Evolutionary conservation across 2,113 vertebrate species (phyloP), one percentile per base, ranked within the genome.

Genomic region (Myiopsitta monachus): DNA sequence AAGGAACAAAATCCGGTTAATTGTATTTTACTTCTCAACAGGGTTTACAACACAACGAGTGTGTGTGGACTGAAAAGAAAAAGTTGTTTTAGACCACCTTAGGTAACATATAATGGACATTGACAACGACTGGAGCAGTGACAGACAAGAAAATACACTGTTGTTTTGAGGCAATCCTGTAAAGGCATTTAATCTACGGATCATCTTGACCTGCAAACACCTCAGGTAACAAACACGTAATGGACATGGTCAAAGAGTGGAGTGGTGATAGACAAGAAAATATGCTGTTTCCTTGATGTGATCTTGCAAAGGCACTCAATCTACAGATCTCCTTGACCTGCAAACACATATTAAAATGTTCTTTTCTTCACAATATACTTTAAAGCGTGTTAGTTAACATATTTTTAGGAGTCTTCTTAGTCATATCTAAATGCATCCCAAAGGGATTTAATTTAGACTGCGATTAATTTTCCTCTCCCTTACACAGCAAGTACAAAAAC

Each of bases 341-440:
- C 17, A 84, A 78, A 49, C 28, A n/a, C 33, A 43, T 18, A 74
- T 44, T 66, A 75, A 84, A 86, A 64, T 31, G 16, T 22, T 90
- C 7, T 33, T 23, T 21, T 76, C 81, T 76, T 49, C 46, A 49
- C 33, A 72, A n/a, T 39, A 52, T 27, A 79, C 23, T 67, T 91
- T 57, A 82, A 93, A 94, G 24, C 5, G 17, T 59, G 19, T 68
- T 82, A 67, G 55, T 73, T 91, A 79, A 52, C n/a, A 33, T 76
- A 93, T 84, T 96, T 95, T 94, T 92, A 92, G 88, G 84, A 89
- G 57, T 78, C 22, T 19, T 79, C 57, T 96, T 93, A 95, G 83
- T 95, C 94, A 96, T 88, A 79, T 69, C 41, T 92, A 88, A 89
- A 87, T 72, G 52, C 41, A 84, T 52, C 55, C 73, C 81, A 83